Conservation (phyloP, 2,888 invertebrate genomes). For the Athetis lepigone region DNA sequence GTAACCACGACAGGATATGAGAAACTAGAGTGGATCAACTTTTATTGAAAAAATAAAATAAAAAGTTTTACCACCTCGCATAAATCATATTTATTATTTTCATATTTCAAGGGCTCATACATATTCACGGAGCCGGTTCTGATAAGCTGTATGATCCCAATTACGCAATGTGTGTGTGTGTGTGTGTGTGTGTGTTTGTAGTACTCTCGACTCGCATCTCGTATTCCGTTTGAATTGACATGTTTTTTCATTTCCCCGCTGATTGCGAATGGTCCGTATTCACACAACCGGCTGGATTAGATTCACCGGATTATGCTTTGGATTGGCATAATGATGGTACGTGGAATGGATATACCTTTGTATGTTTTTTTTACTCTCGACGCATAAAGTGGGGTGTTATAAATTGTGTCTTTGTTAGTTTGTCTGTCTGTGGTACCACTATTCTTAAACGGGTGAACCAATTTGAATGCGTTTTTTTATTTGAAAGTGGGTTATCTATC, state of each 20-base stretch:
- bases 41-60: too few relatives aligned
- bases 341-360: not conserved
- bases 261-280: conserved; percentile 19
- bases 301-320: conserved; percentile 11
- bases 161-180: conserved; percentile 2
- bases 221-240: conserved; percentile 28
- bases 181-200: not conserved
- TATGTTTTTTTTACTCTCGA: too few relatives aligned
- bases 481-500: too few relatives aligned
- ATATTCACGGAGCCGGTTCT: not conserved
- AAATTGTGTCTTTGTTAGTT: too few relatives aligned
- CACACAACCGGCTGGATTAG: conserved; percentile 7
- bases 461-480: too few relatives aligned
- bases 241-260: conserved; percentile 22
- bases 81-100: not conserved
- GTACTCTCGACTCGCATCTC: conserved; percentile 15
- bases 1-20: too few relatives aligned
- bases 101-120: not conserved
- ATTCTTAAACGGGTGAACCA: too few relatives aligned
- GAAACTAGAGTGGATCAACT: too few relatives aligned
- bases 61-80: not conserved
- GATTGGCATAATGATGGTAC: not conserved
- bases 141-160: conserved; percentile 13
- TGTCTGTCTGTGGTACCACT: too few relatives aligned
- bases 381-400: too few relatives aligned